Evolutionary conservation across 2,797 vertebrate genomes (phyloP).

Genomic region (Echiichthys vipera): DNA sequence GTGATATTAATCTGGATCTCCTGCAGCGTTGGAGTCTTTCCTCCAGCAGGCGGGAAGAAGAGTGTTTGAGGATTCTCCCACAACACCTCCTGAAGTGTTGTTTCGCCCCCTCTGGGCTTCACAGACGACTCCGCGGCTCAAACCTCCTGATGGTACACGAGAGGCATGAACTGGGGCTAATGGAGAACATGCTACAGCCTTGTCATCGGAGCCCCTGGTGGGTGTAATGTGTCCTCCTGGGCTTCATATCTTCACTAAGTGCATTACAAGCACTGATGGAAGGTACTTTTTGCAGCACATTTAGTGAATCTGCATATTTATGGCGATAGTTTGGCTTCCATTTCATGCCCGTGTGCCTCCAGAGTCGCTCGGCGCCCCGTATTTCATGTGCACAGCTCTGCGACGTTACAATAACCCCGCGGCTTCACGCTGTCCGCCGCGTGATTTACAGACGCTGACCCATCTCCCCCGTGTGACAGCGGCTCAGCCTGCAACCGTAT

Average conservation of each 20-base stretch:
- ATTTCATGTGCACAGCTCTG: conserved; percentile 17
- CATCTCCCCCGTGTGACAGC: conserved; percentile 11
- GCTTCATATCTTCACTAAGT: background rate
- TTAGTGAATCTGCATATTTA: conserved; percentile 49
- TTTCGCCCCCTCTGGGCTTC: too few relatives aligned
- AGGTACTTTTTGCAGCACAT: conserved; percentile 12
- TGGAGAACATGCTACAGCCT: background rate
- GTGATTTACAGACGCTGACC: conserved; percentile 49
- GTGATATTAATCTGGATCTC: too few relatives aligned
- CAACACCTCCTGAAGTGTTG: too few relatives aligned
- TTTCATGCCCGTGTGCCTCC: conserved; percentile 33
- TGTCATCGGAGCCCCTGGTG: background rate
- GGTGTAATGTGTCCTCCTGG: conserved; percentile 1
- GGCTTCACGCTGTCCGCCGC: background rate
- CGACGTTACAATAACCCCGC: conserved; percentile 6
- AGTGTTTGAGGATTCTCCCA: too few relatives aligned
- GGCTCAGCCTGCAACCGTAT: conserved; percentile 40
- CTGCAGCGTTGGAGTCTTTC: too few relatives aligned
- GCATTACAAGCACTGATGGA: background rate
- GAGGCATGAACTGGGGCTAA: background rate
- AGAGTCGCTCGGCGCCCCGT: conserved; percentile 2
- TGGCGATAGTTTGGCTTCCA: background rate
- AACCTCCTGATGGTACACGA: background rate
- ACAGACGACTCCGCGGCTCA: background rate
- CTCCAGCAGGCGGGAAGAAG: too few relatives aligned